phyloP scores from a whole-genome alignment of 2,888 invertebrate species.

The Formica aserva region DNA sequence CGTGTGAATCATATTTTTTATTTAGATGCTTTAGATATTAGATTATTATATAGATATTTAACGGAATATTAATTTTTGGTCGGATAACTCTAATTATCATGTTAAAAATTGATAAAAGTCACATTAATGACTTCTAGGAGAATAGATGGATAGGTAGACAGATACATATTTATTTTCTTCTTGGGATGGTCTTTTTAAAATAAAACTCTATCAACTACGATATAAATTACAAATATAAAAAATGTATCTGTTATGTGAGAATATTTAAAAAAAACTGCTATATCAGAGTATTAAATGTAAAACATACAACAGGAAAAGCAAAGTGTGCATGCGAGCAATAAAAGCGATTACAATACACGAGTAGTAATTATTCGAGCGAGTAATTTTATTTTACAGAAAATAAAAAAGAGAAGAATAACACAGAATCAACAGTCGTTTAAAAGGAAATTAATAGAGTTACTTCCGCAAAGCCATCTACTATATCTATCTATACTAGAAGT shows the following conservation, averaged over 20 bases:
- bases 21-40: neutral
- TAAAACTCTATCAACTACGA: neutral
- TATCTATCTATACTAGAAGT: neutral
- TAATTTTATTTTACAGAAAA: neutral
- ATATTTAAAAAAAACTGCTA: neutral
- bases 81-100: neutral
- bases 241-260: neutral
- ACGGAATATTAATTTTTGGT: neutral
- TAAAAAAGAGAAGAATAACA: neutral
- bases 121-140: neutral
- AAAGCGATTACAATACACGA: constrained; percentile 2
- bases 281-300: neutral
- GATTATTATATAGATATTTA: neutral
- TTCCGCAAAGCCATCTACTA: neutral
- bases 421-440: neutral
- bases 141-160: neutral
- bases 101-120: neutral
- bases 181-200: neutral
- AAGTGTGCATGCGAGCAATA: neutral
- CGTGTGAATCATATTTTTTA: neutral
- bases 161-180: neutral
- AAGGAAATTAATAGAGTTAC: neutral
- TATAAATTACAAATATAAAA: neutral
- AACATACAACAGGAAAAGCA: neutral
- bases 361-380: neutral